A percentile compares a stretch with the other conserved stretches of the same genome.
These are phyloP conservation scores for Pseudorasbora parva DNA, from an alignment of 2,113 vertebrate genomes.

Conservation along the genomic window DNA sequence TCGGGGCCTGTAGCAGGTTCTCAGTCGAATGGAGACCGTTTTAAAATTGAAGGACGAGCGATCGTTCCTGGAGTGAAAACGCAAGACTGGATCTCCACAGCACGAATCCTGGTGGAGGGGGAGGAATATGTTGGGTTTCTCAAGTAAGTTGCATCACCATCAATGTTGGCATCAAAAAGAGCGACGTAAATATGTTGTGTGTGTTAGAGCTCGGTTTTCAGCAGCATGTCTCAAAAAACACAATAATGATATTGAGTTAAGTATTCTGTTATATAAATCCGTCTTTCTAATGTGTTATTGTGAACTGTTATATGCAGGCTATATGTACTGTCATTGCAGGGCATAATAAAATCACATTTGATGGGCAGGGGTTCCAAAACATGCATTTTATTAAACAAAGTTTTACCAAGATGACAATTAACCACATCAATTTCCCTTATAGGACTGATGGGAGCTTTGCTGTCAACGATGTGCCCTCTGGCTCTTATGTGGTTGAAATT, in stretches of 20 bases:
- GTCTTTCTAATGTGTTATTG: not conserved
- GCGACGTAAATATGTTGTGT: not conserved
- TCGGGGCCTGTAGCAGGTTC: conserved; percentile 71
- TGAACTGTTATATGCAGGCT: not conserved
- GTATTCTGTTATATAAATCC: not conserved
- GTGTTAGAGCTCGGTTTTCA: not conserved
- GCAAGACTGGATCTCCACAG: conserved; percentile 91
- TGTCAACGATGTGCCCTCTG: conserved; percentile 94
- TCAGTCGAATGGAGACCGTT: conserved; percentile 80
- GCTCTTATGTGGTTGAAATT: conserved; percentile 95
- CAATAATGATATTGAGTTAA: not conserved
- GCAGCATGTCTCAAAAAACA: not conserved
- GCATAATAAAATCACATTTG: not conserved
- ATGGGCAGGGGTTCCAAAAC: not conserved
- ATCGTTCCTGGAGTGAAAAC: conserved; percentile 89
- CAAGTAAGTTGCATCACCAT: conserved; percentile 74
- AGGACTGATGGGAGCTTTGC: conserved; percentile 97
- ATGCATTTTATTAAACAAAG: not conserved
- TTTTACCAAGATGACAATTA: not conserved
- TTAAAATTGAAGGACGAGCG: conserved; percentile 92
- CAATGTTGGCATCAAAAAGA: not conserved
- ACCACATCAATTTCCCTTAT: conserved; percentile 50
- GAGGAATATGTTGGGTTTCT: conserved; percentile 93
- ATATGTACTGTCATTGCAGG: not conserved
- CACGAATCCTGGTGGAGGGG: conserved; percentile 89